Conservation (phyloP, 2,888 invertebrate genomes). For the Torymus aiolomorphi region DNA sequence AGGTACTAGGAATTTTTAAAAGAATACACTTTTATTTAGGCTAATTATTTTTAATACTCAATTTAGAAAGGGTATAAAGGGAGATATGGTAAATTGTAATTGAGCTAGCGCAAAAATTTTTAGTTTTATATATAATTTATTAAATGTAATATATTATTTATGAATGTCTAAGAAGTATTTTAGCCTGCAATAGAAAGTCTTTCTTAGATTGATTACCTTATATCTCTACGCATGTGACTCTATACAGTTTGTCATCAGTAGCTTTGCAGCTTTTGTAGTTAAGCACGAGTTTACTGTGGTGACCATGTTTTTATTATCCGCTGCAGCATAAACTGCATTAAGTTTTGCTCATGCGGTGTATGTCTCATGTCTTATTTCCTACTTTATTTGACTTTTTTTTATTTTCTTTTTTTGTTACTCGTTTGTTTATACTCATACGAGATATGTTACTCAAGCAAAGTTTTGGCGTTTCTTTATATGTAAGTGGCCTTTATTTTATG, state of each 20-base stretch:
- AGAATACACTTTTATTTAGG: slow-evolving; percentile 12
- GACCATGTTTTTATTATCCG: slow-evolving; percentile 68
- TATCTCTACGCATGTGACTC: slow-evolving; percentile 74
- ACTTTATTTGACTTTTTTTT: slow-evolving; percentile 58
- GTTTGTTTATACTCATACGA: slow-evolving; percentile 60
- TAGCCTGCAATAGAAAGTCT: slow-evolving; percentile 56
- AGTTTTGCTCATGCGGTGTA: slow-evolving; percentile 75
- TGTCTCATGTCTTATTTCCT: slow-evolving; percentile 75
- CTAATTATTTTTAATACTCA: slow-evolving; percentile 17
- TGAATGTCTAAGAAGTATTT: slow-evolving; percentile 47
- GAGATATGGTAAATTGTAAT: slow-evolving; percentile 42
- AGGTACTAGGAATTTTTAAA: neutral
- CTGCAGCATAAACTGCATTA: slow-evolving; percentile 71
- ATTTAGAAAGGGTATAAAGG: slow-evolving; percentile 28
- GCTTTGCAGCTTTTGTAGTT: slow-evolving; percentile 76
- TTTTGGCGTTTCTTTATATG: slow-evolving; percentile 60
- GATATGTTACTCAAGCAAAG: slow-evolving; percentile 52
- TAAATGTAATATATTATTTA: slow-evolving; percentile 45
- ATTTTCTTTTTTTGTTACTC: slow-evolving; percentile 60
- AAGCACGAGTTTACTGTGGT: slow-evolving; percentile 74
- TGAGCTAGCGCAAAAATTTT: slow-evolving; percentile 17
- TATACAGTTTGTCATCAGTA: slow-evolving; percentile 73
- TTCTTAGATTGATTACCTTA: slow-evolving; percentile 62
- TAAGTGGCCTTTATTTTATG: slow-evolving; percentile 63
- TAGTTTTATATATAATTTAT: slow-evolving; percentile 34